These are phyloP conservation scores for Protodeltote pygarga DNA, from an alignment of 2,888 invertebrate genomes.

Conservation along the genomic window DNA sequence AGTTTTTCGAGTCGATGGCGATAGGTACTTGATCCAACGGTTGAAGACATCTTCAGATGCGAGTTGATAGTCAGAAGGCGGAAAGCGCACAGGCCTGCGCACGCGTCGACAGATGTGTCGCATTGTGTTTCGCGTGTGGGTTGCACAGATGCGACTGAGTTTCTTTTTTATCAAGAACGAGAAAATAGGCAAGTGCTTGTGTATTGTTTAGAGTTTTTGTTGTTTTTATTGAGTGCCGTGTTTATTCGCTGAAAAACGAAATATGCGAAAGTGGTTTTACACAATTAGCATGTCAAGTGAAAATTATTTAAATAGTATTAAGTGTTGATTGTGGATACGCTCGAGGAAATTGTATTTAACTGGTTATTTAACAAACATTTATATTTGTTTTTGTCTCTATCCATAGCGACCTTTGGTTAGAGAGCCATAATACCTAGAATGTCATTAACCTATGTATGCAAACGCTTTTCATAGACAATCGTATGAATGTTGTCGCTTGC, in stretches of 20 bases:
- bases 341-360: slow-evolving; percentile 20
- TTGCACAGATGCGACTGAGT: slow-evolving; percentile 71
- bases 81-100: slow-evolving; percentile 58
- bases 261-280: slow-evolving; percentile 6
- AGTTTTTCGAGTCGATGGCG: slow-evolving; percentile 54
- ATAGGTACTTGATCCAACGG: slow-evolving; percentile 41
- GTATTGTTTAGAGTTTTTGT: slow-evolving; percentile 30
- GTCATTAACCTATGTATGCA: too few species aligned
- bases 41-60: slow-evolving; percentile 42
- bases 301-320: slow-evolving; percentile 18
- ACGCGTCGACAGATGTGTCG: slow-evolving; percentile 69
- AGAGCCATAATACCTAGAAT: too few species aligned
- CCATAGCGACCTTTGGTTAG: not conserved
- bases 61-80: slow-evolving; percentile 50
- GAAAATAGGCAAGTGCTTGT: slow-evolving; percentile 73
- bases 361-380: not conserved
- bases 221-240: slow-evolving; percentile 24
- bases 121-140: slow-evolving; percentile 60
- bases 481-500: too few species aligned
- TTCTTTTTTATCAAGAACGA: slow-evolving; percentile 68
- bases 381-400: slow-evolving; percentile 6
- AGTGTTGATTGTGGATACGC: slow-evolving; percentile 21
- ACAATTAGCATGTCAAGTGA: too few species aligned
- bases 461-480: too few species aligned
- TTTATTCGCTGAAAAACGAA: slow-evolving; percentile 17